These are phyloP conservation scores for Cryptops parisi DNA, from an alignment of 2,888 invertebrate species.

Conservation along the genomic window DNA sequence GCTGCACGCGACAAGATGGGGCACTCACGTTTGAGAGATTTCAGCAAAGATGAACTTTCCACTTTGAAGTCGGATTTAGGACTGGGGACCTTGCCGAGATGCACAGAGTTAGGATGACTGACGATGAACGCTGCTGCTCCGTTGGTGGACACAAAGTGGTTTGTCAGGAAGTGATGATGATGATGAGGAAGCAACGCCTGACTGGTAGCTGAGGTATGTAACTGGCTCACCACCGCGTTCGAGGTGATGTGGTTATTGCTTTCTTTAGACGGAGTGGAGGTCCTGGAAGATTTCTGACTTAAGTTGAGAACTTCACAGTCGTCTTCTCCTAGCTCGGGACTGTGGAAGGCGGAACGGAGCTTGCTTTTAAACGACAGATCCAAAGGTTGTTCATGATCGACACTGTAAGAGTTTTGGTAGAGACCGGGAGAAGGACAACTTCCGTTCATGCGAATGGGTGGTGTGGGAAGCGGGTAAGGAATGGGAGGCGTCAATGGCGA, in stretches of 20 bases:
- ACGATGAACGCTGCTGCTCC: too few species aligned
- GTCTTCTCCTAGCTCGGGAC: constrained; percentile 22
- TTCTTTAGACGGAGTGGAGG: constrained; percentile 24
- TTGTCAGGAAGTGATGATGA: constrained; percentile 13
- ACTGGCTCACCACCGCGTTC: constrained; percentile 7
- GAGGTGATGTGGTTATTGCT: constrained; percentile 13
- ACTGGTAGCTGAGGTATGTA: too few species aligned
- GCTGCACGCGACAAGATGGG: background rate
- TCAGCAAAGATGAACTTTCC: constrained; percentile 22
- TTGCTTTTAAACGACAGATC: constrained; percentile 73
- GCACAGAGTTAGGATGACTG: too few species aligned
- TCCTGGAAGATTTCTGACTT: constrained; percentile 52
- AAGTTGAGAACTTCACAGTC: constrained; percentile 58
- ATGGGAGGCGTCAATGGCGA: constrained; percentile 17
- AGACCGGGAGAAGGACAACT: constrained; percentile 14
- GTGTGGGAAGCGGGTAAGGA: constrained; percentile 10
- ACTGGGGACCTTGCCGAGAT: too few species aligned
- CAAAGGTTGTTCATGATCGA: constrained; percentile 56
- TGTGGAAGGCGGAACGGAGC: constrained; percentile 24
- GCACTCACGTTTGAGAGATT: constrained; percentile 25
- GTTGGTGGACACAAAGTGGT: constrained; percentile 24
- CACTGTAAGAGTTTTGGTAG: constrained; percentile 16
- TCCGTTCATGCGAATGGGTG: constrained; percentile 14
- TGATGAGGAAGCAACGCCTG: constrained; percentile 4
- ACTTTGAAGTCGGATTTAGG: background rate